phyloP scores from a whole-genome alignment of 2,797 vertebrate genomes.

The Limosa lapponica region DNA sequence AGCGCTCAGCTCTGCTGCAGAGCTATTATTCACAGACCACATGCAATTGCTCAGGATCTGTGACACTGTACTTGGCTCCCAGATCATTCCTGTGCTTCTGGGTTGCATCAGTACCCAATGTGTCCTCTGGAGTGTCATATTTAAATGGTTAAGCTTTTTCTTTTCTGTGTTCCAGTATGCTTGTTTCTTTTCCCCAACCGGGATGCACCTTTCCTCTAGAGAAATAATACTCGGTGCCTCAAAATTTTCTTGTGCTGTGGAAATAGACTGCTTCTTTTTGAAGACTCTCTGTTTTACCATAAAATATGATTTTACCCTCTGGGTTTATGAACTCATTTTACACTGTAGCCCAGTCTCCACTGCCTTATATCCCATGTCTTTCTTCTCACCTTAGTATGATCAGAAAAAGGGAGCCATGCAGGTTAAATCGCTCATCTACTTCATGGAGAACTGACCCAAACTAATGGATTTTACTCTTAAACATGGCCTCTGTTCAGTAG shows the following conservation, averaged over 20 bases:
- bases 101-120: not conserved
- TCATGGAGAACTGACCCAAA: not conserved
- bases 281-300: not conserved
- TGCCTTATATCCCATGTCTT: not conserved
- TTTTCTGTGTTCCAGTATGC: not conserved
- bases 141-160: not conserved
- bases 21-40: not conserved
- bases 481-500: not conserved
- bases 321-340: not conserved
- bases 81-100: not conserved
- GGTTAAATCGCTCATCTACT: fast-evolving
- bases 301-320: not conserved
- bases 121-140: not conserved
- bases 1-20: not conserved
- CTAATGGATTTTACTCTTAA: not conserved
- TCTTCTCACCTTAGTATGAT: not conserved
- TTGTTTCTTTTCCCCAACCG: fast-evolving
- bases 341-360: not conserved
- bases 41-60: not conserved
- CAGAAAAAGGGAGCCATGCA: not conserved
- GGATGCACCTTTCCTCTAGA: not conserved
- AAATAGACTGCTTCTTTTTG: not conserved
- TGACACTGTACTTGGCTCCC: not conserved
- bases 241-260: not conserved
- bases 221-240: not conserved